Evolutionary conservation across 2,888 invertebrate genomes (phyloP).

Genomic region (Drosophila longiperda): DNA sequence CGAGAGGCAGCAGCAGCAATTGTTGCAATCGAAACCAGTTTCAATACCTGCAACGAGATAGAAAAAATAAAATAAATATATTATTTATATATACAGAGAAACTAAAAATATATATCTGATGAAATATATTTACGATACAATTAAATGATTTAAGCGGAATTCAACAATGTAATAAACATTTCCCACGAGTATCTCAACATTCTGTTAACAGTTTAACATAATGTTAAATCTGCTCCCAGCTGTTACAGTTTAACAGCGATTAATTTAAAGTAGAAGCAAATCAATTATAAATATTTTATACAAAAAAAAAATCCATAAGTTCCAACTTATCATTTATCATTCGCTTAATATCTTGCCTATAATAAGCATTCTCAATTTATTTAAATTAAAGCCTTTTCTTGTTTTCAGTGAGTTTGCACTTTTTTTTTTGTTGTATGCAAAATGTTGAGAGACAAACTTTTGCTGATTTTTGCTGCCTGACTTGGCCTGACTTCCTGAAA

Average conservation of each 20-base stretch:
- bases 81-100: background rate
- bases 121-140: background rate
- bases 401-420: background rate
- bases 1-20: background rate
- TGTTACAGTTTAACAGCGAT: background rate
- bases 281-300: background rate
- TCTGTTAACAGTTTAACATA: background rate
- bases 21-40: conserved; percentile 8
- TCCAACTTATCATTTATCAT: background rate
- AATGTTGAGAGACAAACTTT: background rate
- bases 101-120: background rate
- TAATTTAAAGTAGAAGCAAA: background rate
- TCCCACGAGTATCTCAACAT: background rate
- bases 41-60: conserved; percentile 42
- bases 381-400: background rate
- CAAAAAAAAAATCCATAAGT: background rate
- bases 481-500: too few relatives aligned
- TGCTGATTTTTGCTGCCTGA: background rate
- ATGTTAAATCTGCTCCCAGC: background rate
- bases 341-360: background rate
- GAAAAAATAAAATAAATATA: background rate
- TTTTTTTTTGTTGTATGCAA: background rate
- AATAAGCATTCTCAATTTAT: background rate
- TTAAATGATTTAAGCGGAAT: background rate
- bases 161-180: background rate